Conservation (phyloP, 1,140 invertebrate species). For the Trichonephila clavata region DNA sequence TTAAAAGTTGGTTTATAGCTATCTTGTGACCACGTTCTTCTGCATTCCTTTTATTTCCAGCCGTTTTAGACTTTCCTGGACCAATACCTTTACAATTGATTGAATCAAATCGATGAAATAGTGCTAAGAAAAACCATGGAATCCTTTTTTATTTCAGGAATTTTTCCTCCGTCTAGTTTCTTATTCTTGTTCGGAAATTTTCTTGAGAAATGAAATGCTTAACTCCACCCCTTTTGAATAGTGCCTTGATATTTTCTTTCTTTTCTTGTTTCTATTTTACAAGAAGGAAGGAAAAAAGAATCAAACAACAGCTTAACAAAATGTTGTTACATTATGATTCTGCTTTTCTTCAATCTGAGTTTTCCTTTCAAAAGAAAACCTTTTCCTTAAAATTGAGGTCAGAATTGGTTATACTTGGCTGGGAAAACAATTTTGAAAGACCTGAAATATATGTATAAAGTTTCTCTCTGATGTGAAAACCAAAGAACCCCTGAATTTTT, state of each 20-base stretch:
- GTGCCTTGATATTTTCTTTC: background rate
- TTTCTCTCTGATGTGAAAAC: too few relatives aligned
- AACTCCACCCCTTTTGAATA: slow-evolving; percentile 55
- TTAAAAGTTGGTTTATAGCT: slow-evolving; percentile 69
- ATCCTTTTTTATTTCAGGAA: slow-evolving; percentile 45
- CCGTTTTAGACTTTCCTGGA: slow-evolving; percentile 34
- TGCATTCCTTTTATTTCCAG: slow-evolving; percentile 31
- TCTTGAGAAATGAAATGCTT: slow-evolving; percentile 34
- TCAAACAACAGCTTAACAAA: background rate
- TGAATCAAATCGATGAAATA: slow-evolving; percentile 67
- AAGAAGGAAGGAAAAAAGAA: background rate
- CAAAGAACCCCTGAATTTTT: too few relatives aligned
- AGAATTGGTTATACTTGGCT: too few relatives aligned
- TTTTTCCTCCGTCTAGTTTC: background rate
- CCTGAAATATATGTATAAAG: too few relatives aligned
- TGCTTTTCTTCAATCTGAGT: background rate
- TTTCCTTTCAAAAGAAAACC: background rate
- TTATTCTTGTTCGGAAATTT: slow-evolving; percentile 48
- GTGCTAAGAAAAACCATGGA: slow-evolving; percentile 17
- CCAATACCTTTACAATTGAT: slow-evolving; percentile 48
- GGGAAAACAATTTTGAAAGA: background rate
- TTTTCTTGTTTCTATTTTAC: background rate
- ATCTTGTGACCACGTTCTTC: slow-evolving; percentile 54
- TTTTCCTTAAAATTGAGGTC: background rate
- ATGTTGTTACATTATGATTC: background rate